Evolutionary conservation across 2,888 invertebrate species (phyloP).

Genomic region (Trissolcus brochymenae): DNA sequence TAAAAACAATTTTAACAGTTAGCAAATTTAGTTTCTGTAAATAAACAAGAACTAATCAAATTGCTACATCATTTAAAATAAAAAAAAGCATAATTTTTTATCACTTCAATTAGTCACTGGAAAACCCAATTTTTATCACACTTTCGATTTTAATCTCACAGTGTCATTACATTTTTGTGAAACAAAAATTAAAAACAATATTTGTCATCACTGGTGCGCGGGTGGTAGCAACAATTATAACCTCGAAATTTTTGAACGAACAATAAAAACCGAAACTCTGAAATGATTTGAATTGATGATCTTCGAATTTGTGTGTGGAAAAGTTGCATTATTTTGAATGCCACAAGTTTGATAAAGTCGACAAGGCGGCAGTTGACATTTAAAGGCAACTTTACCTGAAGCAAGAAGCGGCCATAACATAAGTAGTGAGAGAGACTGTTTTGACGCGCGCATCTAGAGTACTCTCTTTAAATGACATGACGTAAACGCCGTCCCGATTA

Average conservation of each 20-base stretch:
- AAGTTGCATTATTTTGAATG: neutral
- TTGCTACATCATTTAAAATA: neutral
- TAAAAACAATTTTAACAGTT: neutral
- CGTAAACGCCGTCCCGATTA: slow-evolving; percentile 19
- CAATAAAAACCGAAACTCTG: neutral
- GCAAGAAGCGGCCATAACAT: slow-evolving; percentile 74
- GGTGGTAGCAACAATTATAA: too few species aligned
- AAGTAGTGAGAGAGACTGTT: slow-evolving; percentile 24
- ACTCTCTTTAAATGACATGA: slow-evolving; percentile 22
- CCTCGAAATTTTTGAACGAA: too few species aligned
- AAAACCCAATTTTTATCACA: too few species aligned
- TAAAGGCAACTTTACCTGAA: slow-evolving; percentile 68
- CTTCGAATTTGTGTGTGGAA: neutral
- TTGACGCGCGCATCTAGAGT: slow-evolving; percentile 21
- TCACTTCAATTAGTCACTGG: neutral
- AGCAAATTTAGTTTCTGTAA: neutral
- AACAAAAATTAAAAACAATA: too few species aligned
- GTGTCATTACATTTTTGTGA: too few species aligned
- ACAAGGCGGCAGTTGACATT: neutral
- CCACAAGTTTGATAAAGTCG: neutral
- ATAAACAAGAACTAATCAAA: neutral
- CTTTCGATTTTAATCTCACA: too few species aligned
- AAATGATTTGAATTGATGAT: neutral
- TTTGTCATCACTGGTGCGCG: too few species aligned
- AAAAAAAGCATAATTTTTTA: neutral